phyloP scores from a whole-genome alignment of 2,888 invertebrate genomes.

The Drosophila fulvimacula region DNA sequence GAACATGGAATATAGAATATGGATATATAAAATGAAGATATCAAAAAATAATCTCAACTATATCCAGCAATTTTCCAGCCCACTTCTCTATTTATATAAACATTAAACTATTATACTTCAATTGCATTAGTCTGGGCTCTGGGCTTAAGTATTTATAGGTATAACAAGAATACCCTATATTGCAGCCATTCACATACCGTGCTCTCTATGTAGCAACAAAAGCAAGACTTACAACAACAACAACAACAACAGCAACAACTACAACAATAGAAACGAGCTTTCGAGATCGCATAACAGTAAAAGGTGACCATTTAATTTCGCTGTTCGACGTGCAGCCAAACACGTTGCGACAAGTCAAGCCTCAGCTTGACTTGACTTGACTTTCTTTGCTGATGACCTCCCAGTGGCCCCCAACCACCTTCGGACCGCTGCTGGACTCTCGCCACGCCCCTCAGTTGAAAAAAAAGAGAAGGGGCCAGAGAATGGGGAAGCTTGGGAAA shows the following conservation, averaged over 20 bases:
- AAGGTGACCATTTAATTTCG: slow-evolving; percentile 72
- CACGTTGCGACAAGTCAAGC: slow-evolving; percentile 46
- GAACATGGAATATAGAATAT: not conserved
- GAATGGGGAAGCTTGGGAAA: slow-evolving; percentile 4
- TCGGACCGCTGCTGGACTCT: slow-evolving; percentile 8
- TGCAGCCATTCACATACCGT: not conserved
- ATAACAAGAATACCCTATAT: slow-evolving; percentile 4
- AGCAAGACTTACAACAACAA: slow-evolving; percentile 8
- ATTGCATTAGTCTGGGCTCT: not conserved
- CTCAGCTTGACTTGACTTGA: slow-evolving; percentile 33
- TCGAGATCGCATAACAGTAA: slow-evolving; percentile 45
- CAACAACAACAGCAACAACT: slow-evolving; percentile 20
- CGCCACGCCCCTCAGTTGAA: slow-evolving; percentile 18
- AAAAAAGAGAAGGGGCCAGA: not conserved
- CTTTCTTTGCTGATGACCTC: slow-evolving; percentile 48
- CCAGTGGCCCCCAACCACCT: not conserved
- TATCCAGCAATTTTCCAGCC: too few relatives aligned
- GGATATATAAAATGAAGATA: not conserved
- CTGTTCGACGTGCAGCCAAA: slow-evolving; percentile 58
- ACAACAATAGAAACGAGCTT: slow-evolving; percentile 21
- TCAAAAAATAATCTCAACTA: not conserved
- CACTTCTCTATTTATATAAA: not conserved
- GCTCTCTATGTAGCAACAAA: not conserved
- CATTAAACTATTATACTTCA: not conserved
- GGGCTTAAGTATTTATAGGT: not conserved